Evolutionary conservation across 2,888 invertebrate genomes (phyloP).

Genomic region (Allophyes oxyacanthae): DNA sequence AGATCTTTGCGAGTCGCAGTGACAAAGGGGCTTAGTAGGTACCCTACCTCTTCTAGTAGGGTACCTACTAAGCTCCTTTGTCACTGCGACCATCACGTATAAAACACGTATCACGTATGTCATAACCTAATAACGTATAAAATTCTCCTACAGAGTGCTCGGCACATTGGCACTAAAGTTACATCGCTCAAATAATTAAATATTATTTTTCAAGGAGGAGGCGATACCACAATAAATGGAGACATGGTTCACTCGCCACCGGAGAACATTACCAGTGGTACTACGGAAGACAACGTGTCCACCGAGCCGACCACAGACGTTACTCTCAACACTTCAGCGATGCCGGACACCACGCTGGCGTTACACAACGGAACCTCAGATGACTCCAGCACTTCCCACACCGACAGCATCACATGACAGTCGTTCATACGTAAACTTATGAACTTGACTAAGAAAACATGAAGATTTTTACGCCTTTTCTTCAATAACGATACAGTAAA

Average conservation of each 20-base stretch:
- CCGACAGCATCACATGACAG: constrained; percentile 69
- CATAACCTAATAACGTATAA: too few relatives aligned
- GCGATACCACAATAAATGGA: constrained; percentile 82
- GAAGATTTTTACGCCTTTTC: constrained; percentile 23
- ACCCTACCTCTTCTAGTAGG: too few relatives aligned
- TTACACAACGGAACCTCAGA: constrained; percentile 33
- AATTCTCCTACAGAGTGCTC: too few relatives aligned
- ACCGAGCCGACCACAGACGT: constrained; percentile 41
- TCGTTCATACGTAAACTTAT: constrained; percentile 24
- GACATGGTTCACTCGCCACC: constrained; percentile 58
- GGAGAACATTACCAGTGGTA: constrained; percentile 57
- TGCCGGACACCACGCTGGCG: constrained; percentile 19
- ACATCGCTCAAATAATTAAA: too few relatives aligned
- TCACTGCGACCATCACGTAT: too few relatives aligned
- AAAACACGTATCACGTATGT: too few relatives aligned
- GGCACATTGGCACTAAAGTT: too few relatives aligned
- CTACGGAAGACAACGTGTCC: constrained; percentile 46
- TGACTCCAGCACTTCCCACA: constrained; percentile 38
- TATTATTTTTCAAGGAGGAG: constrained; percentile 81
- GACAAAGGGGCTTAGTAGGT: too few relatives aligned
- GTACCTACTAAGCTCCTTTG: too few relatives aligned
- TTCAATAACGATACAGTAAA: constrained; percentile 3
- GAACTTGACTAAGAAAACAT: constrained; percentile 34
- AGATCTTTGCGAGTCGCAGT: too few relatives aligned
- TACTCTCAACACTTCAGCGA: constrained; percentile 21